Base-by-base conservation (phyloP, 2,888 invertebrate genomes). In the Andricus curvator region DNA sequence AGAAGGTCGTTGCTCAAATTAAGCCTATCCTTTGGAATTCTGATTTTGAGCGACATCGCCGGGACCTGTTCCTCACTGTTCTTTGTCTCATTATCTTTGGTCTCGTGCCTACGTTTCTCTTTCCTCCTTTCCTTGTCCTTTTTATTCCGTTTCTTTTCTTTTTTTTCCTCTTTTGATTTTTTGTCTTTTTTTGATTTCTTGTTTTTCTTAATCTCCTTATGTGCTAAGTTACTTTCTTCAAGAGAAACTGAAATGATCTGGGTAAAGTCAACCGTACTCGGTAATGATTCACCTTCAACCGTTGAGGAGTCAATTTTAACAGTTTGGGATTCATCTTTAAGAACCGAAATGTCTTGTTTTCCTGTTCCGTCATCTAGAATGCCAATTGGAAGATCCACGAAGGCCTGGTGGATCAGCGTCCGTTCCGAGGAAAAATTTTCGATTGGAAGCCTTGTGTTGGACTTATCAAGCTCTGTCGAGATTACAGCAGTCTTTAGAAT, bases 111-210 rank as follows among this genome's bases (percentile, higher is more conserved):
- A 37, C 8, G 29, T 8, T 20, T 20, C 33, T 65, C 33, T 33
- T n/a, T 65, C 17, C 65, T 29, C 20, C 20, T 20, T 33, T 65
- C 37, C 29, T 37, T 33, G 17, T 20, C 33, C 22, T 25, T 48
- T 5, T 48, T 41, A 48, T 68, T 44, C 8, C 15, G 13, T 13
- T 48, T 22, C 48, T 68, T 44, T 1, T 68, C 44, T 13, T 68
- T 68, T 4, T 68, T 48, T 4, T 5, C 17, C 44, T 44, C 44
- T 15, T 44, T 44, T 15, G 15, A 44, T 48, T 48, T 48, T 6
- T 48, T 68, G 4, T 68, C 41, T 17, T 70, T 70, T 25, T 70
- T 70, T 44, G 51, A 25, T 44, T 70, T 70, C 29, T 70, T 70
- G 0, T 17, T 25, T 17, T 29, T 25, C 20, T 70, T 17, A 29